A percentile compares a stretch with the other conserved stretches of the same genome.
Evolutionary conservation across 2,888 invertebrate species (phyloP).

Genomic region (Aethes cnicana): DNA sequence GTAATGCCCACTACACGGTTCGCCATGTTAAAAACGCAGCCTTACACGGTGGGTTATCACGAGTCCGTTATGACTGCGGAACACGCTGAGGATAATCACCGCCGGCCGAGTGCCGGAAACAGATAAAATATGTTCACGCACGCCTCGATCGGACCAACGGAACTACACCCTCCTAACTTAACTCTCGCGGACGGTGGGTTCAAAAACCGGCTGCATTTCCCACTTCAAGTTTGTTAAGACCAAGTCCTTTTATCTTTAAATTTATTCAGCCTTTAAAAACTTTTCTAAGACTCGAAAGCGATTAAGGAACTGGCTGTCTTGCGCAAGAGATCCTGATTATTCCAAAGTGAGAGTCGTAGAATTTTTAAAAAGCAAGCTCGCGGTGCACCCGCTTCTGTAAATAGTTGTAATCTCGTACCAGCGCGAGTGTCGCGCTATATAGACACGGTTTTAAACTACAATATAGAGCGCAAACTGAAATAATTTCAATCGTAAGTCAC

Average conservation of each 20-base stretch:
- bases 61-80: conserved; percentile 65
- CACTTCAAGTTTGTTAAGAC: conserved; percentile 24
- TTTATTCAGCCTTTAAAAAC: conserved; percentile 31
- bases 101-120: conserved; percentile 60
- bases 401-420: conserved; percentile 69
- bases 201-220: conserved; percentile 25
- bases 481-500: too few relatives aligned
- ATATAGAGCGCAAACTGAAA: neutral
- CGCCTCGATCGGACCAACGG: conserved; percentile 55
- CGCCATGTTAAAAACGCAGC: conserved; percentile 8
- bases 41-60: conserved; percentile 23
- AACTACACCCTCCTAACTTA: conserved; percentile 54
- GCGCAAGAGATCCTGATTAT: conserved; percentile 29
- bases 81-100: conserved; percentile 73
- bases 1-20: too few relatives aligned
- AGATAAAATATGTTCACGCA: conserved; percentile 80
- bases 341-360: conserved; percentile 49
- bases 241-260: conserved; percentile 29
- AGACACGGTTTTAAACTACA: neutral
- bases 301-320: conserved; percentile 30
- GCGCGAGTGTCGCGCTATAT: neutral
- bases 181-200: conserved; percentile 21
- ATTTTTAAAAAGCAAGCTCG: conserved; percentile 73
- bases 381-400: conserved; percentile 58
- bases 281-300: conserved; percentile 31